These are phyloP conservation scores for Listrodromus nycthemerus DNA, from an alignment of 2,888 invertebrate genomes.

Conservation along the genomic window DNA sequence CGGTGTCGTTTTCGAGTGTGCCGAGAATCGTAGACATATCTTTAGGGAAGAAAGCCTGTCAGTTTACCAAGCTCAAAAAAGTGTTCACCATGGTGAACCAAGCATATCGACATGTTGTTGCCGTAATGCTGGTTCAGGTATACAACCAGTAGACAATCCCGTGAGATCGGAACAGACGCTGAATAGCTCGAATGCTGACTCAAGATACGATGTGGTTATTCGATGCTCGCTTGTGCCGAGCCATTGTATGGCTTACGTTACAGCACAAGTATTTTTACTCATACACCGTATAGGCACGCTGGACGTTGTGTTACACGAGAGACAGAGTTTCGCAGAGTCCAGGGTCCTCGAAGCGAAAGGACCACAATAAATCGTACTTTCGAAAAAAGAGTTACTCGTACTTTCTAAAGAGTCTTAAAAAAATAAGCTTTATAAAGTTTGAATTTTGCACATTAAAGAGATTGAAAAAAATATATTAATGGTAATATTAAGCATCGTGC, in stretches of 20 bases:
- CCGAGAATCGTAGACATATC: conserved; percentile 13
- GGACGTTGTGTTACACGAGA: not conserved
- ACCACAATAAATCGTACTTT: not conserved
- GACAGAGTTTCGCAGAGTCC: not conserved
- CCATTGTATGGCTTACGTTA: conserved; percentile 62
- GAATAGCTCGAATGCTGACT: conserved; percentile 51
- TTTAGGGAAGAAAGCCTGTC: conserved; percentile 27
- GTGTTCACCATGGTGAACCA: conserved; percentile 7
- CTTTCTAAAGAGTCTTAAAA: too few species aligned
- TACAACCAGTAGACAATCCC: conserved; percentile 52
- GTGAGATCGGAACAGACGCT: conserved; percentile 58
- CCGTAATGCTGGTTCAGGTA: not conserved
- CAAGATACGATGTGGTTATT: conserved; percentile 59
- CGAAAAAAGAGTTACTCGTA: not conserved
- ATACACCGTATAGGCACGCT: conserved; percentile 4
- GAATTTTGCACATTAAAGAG: too few species aligned
- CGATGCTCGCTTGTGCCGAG: conserved; percentile 42
- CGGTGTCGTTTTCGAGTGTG: not conserved
- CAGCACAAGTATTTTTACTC: conserved; percentile 45
- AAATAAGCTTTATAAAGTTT: too few species aligned
- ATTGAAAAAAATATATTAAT: too few species aligned
- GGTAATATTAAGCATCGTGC: too few species aligned
- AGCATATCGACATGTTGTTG: conserved; percentile 17
- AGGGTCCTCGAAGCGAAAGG: not conserved
- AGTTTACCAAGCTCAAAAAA: conserved; percentile 20